Base-by-base conservation (phyloP, 2,888 invertebrate species). In the Xestobium rufovillosum region DNA sequence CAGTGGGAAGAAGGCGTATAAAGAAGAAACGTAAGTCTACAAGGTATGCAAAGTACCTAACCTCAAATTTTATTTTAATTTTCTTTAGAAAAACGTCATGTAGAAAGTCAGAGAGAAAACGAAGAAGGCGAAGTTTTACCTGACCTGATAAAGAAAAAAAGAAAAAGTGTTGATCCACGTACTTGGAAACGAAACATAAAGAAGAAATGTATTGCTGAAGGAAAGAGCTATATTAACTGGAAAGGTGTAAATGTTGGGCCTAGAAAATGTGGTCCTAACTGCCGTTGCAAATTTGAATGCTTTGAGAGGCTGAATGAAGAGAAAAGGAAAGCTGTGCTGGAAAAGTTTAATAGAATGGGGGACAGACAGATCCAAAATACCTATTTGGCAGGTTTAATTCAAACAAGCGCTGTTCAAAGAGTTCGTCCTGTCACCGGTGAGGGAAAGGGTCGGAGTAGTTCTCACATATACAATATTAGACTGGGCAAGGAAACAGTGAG, bases 221-320 rank as follows among this genome's bases (percentile, higher is more conserved):
- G 23, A 19, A 19, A 19, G n/a, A 19, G n/a, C 6, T n/a, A 19
- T n/a, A n/a, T 19, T 19, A 19, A 19, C n/a, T 8, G 6, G 6
- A 6, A n/a, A 6, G n/a, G n/a, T n/a, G n/a, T 8, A 19, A 19
- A 8, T 6, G 23, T 19, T n/a, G 23, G 23, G n/a, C 23, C 23
- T 19, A 19, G 23, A 19, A n/a, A 8, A n/a, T 6, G 6, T 19
- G 23, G 23, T 19, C 6, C 6, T 8, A n/a, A 19, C n/a, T 19
- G 23, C n/a, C 6, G n/a, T 6, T 19, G 23, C n/a, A 19, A 19
- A 19, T 19, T 19, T 19, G n/a, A 19, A 19, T 19, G 23, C 23
- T 19, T 19, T 19, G 6, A 19, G n/a, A 19, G n/a, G n/a, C n/a
- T 19, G 6, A 19, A 19, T 19, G 23, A 19, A 19, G 6, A 19